A percentile compares a stretch with the other conserved stretches of the same genome.
Evolutionary conservation across 1,140 invertebrate species (phyloP).

Genomic region (Goniozus legneri): DNA sequence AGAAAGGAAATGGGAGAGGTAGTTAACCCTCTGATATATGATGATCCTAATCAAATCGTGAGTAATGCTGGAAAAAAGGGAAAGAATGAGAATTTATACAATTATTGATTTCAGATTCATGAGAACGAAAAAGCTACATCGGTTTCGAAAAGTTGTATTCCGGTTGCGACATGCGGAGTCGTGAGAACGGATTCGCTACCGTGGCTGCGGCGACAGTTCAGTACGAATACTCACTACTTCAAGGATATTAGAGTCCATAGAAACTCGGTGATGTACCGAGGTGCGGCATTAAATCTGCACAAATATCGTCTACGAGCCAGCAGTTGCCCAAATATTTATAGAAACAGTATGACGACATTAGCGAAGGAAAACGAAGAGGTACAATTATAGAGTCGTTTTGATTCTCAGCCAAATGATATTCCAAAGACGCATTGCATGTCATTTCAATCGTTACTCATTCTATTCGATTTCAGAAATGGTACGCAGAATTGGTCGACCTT

Average conservation of each 20-base stretch:
- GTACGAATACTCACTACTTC: constrained; percentile 65
- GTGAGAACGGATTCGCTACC: constrained; percentile 43
- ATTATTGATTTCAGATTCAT: constrained; percentile 19
- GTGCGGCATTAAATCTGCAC: constrained; percentile 75
- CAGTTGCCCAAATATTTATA: constrained; percentile 86
- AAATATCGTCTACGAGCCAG: constrained; percentile 80
- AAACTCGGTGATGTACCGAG: constrained; percentile 79
- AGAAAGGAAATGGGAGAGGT: constrained; percentile 35
- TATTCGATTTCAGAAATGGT: constrained; percentile 66
- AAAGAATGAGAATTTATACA: not conserved
- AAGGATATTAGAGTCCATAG: constrained; percentile 73
- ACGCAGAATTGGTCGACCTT: constrained; percentile 67
- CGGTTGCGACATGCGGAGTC: constrained; percentile 21
- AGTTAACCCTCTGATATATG: constrained; percentile 32
- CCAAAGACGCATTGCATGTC: no score
- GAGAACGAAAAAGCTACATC: constrained; percentile 30
- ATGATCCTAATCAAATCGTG: constrained; percentile 29
- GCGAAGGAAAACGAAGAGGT: constrained; percentile 73
- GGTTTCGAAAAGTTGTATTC: constrained; percentile 25
- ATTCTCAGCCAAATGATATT: no score
- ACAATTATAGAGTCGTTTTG: not conserved
- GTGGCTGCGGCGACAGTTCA: constrained; percentile 62
- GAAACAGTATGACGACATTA: constrained; percentile 84
- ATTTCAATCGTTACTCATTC: no score
- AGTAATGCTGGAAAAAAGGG: constrained; percentile 8